Base-by-base conservation (phyloP, 2,113 vertebrate genomes). In the Cavia aperea region DNA sequence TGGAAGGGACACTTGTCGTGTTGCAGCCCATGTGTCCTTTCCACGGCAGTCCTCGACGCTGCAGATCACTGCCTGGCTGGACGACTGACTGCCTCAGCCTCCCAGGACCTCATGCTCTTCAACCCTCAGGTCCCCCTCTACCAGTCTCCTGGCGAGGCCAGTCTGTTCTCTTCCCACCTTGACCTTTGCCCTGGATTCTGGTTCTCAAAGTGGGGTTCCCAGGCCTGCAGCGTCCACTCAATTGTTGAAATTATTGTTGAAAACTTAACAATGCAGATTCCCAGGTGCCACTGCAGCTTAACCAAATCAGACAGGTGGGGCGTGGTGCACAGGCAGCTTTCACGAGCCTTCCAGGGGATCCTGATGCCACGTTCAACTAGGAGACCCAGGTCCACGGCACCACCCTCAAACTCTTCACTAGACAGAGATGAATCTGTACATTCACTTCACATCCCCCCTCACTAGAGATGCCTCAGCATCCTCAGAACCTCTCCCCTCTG, bases 121-220 rank as follows among this genome's bases (percentile, higher is more conserved):
- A 10, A 26, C 4, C 15, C 63, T 12, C 31, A 4, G 82, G 21
- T 8, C 62, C 10, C 16, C 21, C 8, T 26, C 18, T 31, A 3
- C 1, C 51, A 2, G 51, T 13, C 49, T 73, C 36, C 63, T 23
- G 23, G 18, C 1, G 51, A 36, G 29, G 10, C 54, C 24, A 4
- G 33, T 5, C 43, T 31, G n/a, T 43, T 29, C 21, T 19, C 63
- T 72, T 54, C 46, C 39, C 18, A 24, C 36, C n/a, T 29, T 7
- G 23, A 33, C 58, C 58, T 54, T 54, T 21, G 4, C 21, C 65
- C 36, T 70, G 15, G 33, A 39, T 26, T 66, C 81, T 66, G 29
- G 51, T 16, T 81, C 92, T 91, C 92, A 33, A 39, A 58, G 16
- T 82, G 51, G 63, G 60, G 16, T 78, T 39, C 62, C 81, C 63